Base-by-base conservation (phyloP, 1,140 invertebrate genomes). In the Panulirus ornatus region DNA sequence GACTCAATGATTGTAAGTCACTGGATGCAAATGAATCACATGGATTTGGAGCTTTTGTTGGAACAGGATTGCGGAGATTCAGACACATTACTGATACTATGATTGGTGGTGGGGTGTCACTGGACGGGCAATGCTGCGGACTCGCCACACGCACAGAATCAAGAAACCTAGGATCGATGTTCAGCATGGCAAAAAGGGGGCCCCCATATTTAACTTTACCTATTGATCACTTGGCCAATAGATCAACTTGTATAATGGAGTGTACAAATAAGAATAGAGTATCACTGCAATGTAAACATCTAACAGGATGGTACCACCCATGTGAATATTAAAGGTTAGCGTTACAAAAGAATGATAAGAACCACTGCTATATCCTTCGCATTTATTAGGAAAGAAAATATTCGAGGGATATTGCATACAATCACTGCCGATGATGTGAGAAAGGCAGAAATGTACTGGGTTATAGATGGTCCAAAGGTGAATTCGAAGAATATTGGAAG, bases 21-120 rank as follows among this genome's bases (percentile, higher is more conserved):
- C 2, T 58, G 70, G 9, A 84, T 84, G 40, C 51, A 84, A 84
- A 84, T 3, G 58, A 84, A 84, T 84, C 82, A n/a, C 34, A 75
- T 51, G 71, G 70, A n/a, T n/a, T n/a, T n/a, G n/a, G n/a, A n/a
- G n/a, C n/a, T n/a, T n/a, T n/a, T n/a, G n/a, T n/a, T n/a, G 27
- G 16, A 85, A n/a, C n/a, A 75, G 66, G n/a, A 51, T 85, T 30
- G 84, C 40, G n/a, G 63, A 84, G 36, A 42, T 84, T n/a, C n/a
- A n/a, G n/a, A n/a, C n/a, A n/a, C n/a, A n/a, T n/a, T n/a, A n/a
- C n/a, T n/a, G n/a, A n/a, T n/a, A n/a, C n/a, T n/a, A 44, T 75
- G 70, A 85, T 75, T 85, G 84, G 63, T 85, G 38, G 84, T 75
- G 84, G 70, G 58, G 44, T 8, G 34, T 36, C 22, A n/a, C 19